Evolutionary conservation across 2,113 vertebrate species (phyloP).

Genomic region (Passer montanus): DNA sequence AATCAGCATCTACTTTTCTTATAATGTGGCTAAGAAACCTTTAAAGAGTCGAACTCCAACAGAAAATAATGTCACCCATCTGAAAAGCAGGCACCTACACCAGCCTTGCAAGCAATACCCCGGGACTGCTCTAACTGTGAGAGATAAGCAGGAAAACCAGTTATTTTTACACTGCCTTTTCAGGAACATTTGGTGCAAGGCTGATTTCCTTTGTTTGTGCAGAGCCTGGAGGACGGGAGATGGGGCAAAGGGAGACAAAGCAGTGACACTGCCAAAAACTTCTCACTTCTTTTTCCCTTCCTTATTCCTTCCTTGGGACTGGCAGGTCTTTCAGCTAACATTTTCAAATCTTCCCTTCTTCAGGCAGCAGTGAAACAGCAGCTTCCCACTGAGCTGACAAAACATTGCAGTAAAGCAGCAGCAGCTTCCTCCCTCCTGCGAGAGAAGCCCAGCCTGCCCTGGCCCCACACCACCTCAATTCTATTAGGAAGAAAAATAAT

Average conservation of each 20-base stretch:
- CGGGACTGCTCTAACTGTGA: background rate
- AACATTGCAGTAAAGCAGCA: background rate
- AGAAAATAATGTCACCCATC: background rate
- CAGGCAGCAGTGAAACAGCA: background rate
- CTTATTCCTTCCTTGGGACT: background rate
- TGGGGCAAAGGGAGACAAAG: constrained; percentile 22
- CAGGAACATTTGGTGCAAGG: background rate
- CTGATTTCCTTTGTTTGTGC: constrained; percentile 39
- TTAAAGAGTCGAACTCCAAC: background rate
- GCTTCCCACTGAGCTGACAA: background rate
- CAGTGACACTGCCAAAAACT: background rate
- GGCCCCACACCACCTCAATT: background rate
- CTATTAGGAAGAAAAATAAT: constrained; percentile 41
- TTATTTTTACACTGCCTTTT: constrained; percentile 31
- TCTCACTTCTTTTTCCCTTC: constrained; percentile 9
- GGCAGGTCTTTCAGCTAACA: background rate
- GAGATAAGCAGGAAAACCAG: constrained; percentile 15
- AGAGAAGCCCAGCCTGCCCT: background rate
- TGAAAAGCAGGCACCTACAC: background rate
- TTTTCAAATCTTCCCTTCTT: background rate
- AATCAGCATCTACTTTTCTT: background rate
- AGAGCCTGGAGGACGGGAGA: background rate
- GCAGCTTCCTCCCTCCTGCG: background rate
- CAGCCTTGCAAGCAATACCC: background rate
- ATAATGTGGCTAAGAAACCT: background rate